Evolutionary conservation across 1,140 invertebrate genomes (phyloP), one percentile per base, ranked within the genome.

Genomic region (Solenopsis fugax): DNA sequence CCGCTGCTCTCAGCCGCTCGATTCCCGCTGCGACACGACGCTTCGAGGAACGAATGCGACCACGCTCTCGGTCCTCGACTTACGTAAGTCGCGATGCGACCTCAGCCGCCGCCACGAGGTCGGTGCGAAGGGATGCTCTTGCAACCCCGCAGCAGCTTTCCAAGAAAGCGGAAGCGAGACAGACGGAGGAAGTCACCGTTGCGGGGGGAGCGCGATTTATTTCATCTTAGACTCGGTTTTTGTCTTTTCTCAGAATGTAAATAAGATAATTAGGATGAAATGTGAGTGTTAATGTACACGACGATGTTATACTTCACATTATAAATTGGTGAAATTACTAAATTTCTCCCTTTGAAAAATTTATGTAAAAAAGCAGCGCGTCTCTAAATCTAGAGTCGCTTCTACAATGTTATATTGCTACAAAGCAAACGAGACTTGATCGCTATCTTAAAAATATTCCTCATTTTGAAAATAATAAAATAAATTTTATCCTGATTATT

Each of bases 11-110:
- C 87, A 29, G 72, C 45, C 73, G 76, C 72, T 89, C 80, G 69
- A 84, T 84, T 73, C 54, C 65, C 73, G 80, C 88, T 56, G 75
- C 87, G 71, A 69, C 29, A 29, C 78, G 78, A 52, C 45, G 85
- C 65, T 71, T 71, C 77, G 85, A 72, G 48, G 48, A 56, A 75
- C 73, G 52, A 48, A 45, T 75, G 80, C 80, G 72, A 75, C 41
- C 54, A 85, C 62, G 21, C 60, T 37, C 41, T 7, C 24, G 76
- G 58, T 89, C 80, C 60, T 80, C 88, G 73, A 21, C 76, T 90
- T 82, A 58, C 82, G 29, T 87, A 85, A 73, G 67, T 71, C 24
- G n/a, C 50, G 71, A 85, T 75, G 71, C 12, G 45, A 54, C 56
- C 82, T 13, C 34, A n/a, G 12, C 72, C 41, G 18, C 21, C 45